A percentile compares a stretch with the other conserved stretches of the same genome.
phyloP scores from a whole-genome alignment of 2,888 invertebrate species.

The Ophioninae sp. region DNA sequence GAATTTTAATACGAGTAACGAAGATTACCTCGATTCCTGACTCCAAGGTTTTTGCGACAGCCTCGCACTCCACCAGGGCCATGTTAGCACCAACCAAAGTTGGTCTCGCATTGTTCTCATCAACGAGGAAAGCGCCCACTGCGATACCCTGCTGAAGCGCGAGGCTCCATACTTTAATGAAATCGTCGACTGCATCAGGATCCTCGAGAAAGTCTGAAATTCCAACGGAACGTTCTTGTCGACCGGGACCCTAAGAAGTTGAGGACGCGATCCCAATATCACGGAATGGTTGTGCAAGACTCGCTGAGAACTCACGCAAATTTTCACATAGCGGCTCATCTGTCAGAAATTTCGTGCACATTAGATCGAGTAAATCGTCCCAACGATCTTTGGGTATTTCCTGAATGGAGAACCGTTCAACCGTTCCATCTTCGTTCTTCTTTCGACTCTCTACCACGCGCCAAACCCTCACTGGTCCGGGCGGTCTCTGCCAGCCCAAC shows the following conservation, averaged over 20 bases:
- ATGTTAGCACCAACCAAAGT: slow-evolving; percentile 78
- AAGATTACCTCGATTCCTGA: slow-evolving; percentile 29
- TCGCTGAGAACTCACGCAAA: slow-evolving; percentile 68
- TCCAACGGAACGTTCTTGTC: neutral
- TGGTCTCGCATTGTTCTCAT: slow-evolving; percentile 72
- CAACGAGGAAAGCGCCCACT: slow-evolving; percentile 78
- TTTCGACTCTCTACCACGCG: slow-evolving; percentile 66
- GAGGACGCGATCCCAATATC: neutral
- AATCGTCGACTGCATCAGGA: slow-evolving; percentile 66
- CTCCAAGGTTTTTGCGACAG: slow-evolving; percentile 49
- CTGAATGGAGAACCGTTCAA: slow-evolving; percentile 72
- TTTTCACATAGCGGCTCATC: slow-evolving; percentile 71
- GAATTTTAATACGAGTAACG: neutral
- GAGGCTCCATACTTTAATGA: slow-evolving; percentile 71
- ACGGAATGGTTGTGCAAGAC: neutral
- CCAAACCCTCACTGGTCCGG: slow-evolving; percentile 75
- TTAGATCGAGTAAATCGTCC: slow-evolving; percentile 71
- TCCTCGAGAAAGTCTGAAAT: slow-evolving; percentile 71
- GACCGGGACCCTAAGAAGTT: neutral
- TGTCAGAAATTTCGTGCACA: slow-evolving; percentile 69
- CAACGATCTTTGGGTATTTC: slow-evolving; percentile 75
- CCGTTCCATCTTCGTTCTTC: slow-evolving; percentile 63
- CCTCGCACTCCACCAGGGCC: slow-evolving; percentile 21
- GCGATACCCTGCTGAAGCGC: slow-evolving; percentile 73
- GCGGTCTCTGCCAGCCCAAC: slow-evolving; percentile 62